phyloP scores from a whole-genome alignment of 53 echinoderm and acorn worm species.

The Crossaster papposus region DNA sequence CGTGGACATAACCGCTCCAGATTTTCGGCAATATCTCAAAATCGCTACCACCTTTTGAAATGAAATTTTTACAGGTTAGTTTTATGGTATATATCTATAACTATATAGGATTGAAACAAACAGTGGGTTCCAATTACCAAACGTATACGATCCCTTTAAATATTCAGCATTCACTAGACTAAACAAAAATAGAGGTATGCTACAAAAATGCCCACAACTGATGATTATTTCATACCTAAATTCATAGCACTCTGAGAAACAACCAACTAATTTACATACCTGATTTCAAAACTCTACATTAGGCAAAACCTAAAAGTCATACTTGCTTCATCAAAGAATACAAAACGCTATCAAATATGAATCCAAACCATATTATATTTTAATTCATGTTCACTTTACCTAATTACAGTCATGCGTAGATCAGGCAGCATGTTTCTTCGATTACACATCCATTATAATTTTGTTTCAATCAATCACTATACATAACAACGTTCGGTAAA shows the following conservation, averaged over 20 bases:
- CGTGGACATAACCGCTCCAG: no score
- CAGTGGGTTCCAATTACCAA: no score
- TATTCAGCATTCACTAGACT: background rate
- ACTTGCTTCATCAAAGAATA: background rate
- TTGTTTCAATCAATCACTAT: no score
- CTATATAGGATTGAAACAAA: no score
- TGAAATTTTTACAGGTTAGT: no score
- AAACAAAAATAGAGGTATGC: no score
- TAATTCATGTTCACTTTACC: background rate
- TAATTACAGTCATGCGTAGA: background rate
- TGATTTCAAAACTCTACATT: background rate
- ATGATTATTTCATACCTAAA: background rate
- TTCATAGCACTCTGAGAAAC: background rate
- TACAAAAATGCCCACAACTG: no score
- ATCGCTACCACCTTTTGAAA: no score
- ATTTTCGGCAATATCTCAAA: no score
- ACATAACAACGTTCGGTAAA: background rate
- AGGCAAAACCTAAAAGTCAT: background rate
- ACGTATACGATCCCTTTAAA: no score
- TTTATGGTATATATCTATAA: no score
- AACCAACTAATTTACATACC: background rate
- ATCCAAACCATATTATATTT: background rate
- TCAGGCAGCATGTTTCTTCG: constrained; percentile 4
- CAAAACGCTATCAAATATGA: background rate
- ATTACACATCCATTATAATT: background rate